These are phyloP conservation scores for Eumerus sabulonum DNA, from an alignment of 2,888 invertebrate genomes.

Conservation along the genomic window DNA sequence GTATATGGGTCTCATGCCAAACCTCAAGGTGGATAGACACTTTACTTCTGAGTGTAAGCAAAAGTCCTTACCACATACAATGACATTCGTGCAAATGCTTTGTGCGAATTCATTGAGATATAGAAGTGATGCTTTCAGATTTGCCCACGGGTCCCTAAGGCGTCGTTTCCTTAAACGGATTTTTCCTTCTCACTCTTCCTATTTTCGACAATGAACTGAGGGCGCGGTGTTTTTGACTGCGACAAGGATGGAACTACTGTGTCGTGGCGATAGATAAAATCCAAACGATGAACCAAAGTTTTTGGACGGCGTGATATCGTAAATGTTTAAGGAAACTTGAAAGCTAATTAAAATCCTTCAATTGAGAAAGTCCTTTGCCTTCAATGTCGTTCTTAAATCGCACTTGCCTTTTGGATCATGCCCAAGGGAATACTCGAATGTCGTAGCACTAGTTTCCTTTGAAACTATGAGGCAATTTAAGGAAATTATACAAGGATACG, in stretches of 20 bases:
- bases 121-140: constrained; percentile 33
- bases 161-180: constrained; percentile 63
- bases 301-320: too few relatives aligned
- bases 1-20: constrained; percentile 11
- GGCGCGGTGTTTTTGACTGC: constrained; percentile 13
- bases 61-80: constrained; percentile 13
- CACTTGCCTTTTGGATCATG: too few relatives aligned
- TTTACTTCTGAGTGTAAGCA: constrained; percentile 19
- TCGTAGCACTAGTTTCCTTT: too few relatives aligned
- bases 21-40: constrained; percentile 35
- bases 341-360: too few relatives aligned
- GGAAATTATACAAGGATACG: too few relatives aligned
- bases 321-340: too few relatives aligned
- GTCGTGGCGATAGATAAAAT: constrained; percentile 52
- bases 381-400: too few relatives aligned
- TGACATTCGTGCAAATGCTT: constrained; percentile 7
- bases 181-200: constrained; percentile 29
- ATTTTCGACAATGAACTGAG: too few relatives aligned
- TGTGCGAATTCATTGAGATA: constrained; percentile 32
- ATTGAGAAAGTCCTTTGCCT: too few relatives aligned
- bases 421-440: too few relatives aligned
- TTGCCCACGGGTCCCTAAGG: constrained; percentile 55
- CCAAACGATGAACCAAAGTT: constrained; percentile 34
- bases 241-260: constrained; percentile 52
- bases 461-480: too few relatives aligned